Percentiles rank a stretch among this genome's conserved stretches.
Evolutionary conservation across 2,888 invertebrate species (phyloP).

Genomic region (Ophioninae sp.): DNA sequence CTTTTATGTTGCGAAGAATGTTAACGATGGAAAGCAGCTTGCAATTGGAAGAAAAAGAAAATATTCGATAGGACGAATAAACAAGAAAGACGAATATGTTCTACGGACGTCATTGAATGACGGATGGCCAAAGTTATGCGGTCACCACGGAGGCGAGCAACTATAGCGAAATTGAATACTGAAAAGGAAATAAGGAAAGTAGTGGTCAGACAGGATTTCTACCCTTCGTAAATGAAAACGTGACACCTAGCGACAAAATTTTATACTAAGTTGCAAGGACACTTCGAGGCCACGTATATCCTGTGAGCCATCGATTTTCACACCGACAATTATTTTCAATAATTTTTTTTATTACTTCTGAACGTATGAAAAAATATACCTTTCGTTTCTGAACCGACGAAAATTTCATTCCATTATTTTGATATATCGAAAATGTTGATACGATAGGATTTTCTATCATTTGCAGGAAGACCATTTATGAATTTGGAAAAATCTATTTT

Average conservation of each 20-base stretch:
- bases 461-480: too few species aligned
- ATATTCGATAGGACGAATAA: not conserved
- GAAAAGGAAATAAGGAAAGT: slow-evolving; percentile 48
- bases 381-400: not conserved
- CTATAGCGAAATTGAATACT: slow-evolving; percentile 21
- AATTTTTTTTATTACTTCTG: not conserved
- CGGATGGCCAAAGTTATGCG: slow-evolving; percentile 20
- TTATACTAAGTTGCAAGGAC: slow-evolving; percentile 1
- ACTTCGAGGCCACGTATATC: not conserved
- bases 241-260: not conserved
- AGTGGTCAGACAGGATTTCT: slow-evolving; percentile 36
- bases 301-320: not conserved
- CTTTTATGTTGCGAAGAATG: not conserved
- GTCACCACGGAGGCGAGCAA: slow-evolving; percentile 4
- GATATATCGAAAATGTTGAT: slow-evolving; percentile 11
- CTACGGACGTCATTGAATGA: slow-evolving; percentile 1
- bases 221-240: slow-evolving; percentile 4
- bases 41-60: not conserved
- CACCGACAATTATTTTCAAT: not conserved
- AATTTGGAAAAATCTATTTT: too few species aligned
- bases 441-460: not conserved
- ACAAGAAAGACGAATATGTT: slow-evolving; percentile 14
- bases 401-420: slow-evolving; percentile 2
- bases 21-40: not conserved
- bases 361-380: not conserved